Conservation (phyloP, 2,113 vertebrate species). For the Notechis scutatus region DNA sequence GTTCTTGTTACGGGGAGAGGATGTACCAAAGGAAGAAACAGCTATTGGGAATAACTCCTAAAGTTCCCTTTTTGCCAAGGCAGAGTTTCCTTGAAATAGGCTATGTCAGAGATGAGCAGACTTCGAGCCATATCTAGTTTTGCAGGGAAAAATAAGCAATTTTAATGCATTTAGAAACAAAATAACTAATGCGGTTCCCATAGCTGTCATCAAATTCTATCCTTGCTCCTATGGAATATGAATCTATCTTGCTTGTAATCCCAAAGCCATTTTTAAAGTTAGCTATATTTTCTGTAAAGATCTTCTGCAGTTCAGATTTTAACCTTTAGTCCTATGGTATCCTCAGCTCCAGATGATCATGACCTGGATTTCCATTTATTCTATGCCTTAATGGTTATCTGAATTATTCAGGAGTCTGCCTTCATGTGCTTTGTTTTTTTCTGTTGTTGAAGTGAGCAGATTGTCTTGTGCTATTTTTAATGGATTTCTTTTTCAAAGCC, state of each 20-base stretch:
- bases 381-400: neutral
- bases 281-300: neutral
- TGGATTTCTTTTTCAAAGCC: neutral
- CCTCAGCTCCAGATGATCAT: neutral
- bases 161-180: neutral
- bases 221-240: neutral
- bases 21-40: too few species aligned
- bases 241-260: neutral
- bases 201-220: neutral
- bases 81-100: neutral
- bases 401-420: neutral
- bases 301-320: neutral
- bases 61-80: neutral
- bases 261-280: neutral
- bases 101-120: neutral
- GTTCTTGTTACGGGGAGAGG: too few species aligned
- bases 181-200: neutral
- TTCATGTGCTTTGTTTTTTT: neutral
- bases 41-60: neutral
- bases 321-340: neutral
- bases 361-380: neutral
- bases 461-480: neutral
- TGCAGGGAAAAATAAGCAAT: neutral
- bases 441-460: neutral
- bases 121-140: neutral